Conservation (phyloP, 1,140 invertebrate species). For the Calephelis virginiensis region DNA sequence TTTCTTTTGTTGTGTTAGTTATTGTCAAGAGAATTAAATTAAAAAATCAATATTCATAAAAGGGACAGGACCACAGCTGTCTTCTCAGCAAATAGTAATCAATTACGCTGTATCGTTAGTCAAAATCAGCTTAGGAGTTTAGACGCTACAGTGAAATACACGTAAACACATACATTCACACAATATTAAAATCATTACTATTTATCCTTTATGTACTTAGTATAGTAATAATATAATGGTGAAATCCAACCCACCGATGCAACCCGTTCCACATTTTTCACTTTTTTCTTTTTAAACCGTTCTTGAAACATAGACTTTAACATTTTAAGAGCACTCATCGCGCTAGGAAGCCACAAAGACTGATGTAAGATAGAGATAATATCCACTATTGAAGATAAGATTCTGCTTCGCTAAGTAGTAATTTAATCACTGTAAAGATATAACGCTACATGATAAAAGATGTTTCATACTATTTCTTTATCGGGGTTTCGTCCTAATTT, state of each 20-base stretch:
- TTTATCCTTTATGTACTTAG: too few species aligned
- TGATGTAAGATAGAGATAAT: slow-evolving; percentile 5
- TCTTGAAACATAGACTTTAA: slow-evolving; percentile 3
- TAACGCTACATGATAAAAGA: slow-evolving; percentile 2
- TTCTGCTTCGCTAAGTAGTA: background rate
- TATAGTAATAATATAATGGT: too few species aligned
- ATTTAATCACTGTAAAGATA: background rate
- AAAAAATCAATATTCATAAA: too few species aligned
- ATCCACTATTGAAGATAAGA: slow-evolving; percentile 2
- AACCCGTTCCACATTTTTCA: background rate
- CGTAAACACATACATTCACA: too few species aligned
- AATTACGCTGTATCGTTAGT: too few species aligned
- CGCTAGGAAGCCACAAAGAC: slow-evolving; percentile 16
- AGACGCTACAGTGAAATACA: too few species aligned
- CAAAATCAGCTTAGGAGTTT: too few species aligned
- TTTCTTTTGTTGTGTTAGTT: too few species aligned
- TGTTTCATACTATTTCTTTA: background rate
- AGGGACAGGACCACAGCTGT: too few species aligned
- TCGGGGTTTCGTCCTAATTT: background rate
- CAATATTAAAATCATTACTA: too few species aligned
- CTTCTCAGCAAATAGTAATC: too few species aligned
- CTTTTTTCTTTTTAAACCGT: slow-evolving; percentile 12
- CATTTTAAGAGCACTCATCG: slow-evolving; percentile 10
- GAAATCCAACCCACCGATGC: background rate
- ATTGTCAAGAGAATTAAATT: too few species aligned